phyloP scores from a whole-genome alignment of 2,113 vertebrate genomes.

The Megaceryle torquata region DNA sequence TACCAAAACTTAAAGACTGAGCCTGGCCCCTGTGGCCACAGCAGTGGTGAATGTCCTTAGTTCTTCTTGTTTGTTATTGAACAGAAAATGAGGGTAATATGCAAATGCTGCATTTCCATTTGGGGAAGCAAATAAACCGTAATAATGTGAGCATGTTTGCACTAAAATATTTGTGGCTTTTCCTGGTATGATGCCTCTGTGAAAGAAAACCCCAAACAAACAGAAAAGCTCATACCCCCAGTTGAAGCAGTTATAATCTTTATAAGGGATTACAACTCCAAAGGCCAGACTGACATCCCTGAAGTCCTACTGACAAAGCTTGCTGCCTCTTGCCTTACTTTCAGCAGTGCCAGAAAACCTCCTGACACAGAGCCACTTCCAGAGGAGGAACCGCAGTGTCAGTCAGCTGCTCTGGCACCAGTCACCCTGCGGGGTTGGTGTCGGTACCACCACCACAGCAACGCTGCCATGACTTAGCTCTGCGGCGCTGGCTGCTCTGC shows the following conservation, averaged over 20 bases:
- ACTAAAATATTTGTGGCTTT: slow-evolving; percentile 24
- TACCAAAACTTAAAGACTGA: not conserved
- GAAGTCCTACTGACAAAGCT: not conserved
- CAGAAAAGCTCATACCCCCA: not conserved
- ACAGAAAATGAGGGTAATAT: not conserved
- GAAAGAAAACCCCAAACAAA: not conserved
- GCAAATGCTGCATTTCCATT: not conserved
- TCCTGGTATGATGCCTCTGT: not conserved
- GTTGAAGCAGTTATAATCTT: not conserved
- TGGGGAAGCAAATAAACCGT: not conserved
- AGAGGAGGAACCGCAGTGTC: not conserved
- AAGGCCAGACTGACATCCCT: not conserved
- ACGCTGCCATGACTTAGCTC: not conserved
- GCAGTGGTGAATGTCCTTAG: not conserved
- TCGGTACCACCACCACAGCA: accelerated
- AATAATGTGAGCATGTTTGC: not conserved
- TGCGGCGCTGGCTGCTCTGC: not conserved
- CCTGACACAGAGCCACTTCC: not conserved
- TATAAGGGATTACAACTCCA: not conserved
- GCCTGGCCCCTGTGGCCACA: not conserved
- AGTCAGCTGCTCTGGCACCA: accelerated
- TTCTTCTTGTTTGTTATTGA: not conserved
- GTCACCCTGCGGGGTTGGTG: accelerated
- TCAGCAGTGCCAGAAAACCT: not conserved
- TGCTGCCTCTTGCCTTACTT: not conserved